Conservation (phyloP, 2,888 invertebrate genomes). For the Choreutis nemorana region DNA sequence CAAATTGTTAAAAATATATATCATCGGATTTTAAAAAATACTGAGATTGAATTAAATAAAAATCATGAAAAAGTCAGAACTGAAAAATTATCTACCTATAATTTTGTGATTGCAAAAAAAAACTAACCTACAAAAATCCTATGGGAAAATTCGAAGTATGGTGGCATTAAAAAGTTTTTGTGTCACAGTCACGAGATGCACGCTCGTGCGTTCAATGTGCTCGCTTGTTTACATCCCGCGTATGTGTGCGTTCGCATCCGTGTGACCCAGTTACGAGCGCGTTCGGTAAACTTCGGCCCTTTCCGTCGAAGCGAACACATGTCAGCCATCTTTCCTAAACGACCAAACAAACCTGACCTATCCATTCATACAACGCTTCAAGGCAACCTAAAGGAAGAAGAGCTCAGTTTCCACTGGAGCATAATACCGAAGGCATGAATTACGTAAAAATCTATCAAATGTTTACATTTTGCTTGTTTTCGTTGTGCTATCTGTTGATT, state of each 20-base stretch:
- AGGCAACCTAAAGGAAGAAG: too few relatives aligned
- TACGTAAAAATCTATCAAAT: slow-evolving; percentile 32
- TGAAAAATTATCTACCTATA: too few relatives aligned
- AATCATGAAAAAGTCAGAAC: too few relatives aligned
- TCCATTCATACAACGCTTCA: background rate
- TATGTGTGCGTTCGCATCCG: slow-evolving; percentile 34
- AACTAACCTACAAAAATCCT: slow-evolving; percentile 12
- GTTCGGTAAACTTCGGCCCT: slow-evolving; percentile 44
- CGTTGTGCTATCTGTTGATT: slow-evolving; percentile 21
- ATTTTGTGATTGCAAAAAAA: too few relatives aligned
- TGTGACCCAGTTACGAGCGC: slow-evolving; percentile 61
- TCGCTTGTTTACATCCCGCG: slow-evolving; percentile 10
- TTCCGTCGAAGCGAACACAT: slow-evolving; percentile 49
- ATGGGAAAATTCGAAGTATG: slow-evolving; percentile 33
- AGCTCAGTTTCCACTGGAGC: too few relatives aligned
- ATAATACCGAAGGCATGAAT: slow-evolving; percentile 14
- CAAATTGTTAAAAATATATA: too few relatives aligned
- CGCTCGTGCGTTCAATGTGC: too few relatives aligned
- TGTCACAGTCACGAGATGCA: slow-evolving; percentile 34
- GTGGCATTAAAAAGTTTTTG: too few relatives aligned
- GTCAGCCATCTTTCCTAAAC: slow-evolving; percentile 42
- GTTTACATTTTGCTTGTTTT: slow-evolving; percentile 25
- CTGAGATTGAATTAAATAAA: too few relatives aligned
- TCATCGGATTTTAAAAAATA: too few relatives aligned
- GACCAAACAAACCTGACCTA: slow-evolving; percentile 31